These are phyloP conservation scores for Argentina silus DNA, from an alignment of 2,797 vertebrate species.

Conservation along the genomic window DNA sequence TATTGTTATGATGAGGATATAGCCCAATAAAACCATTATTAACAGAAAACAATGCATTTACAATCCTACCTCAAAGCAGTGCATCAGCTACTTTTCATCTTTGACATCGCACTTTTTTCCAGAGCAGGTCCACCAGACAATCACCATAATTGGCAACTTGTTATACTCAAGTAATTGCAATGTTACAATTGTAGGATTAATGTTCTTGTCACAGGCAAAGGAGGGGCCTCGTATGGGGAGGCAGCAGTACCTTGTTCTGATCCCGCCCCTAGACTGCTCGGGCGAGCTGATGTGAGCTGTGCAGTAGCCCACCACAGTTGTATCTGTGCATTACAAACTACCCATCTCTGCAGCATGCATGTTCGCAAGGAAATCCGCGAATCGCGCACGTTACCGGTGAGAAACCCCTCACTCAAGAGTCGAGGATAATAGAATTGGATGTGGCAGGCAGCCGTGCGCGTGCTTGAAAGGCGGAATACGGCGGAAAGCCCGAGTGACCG, in stretches of 20 bases:
- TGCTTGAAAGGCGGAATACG: slow-evolving; percentile 33
- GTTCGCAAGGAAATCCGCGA: slow-evolving; percentile 73
- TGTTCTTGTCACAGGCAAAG: slow-evolving; percentile 46
- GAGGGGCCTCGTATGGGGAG: slow-evolving; percentile 60
- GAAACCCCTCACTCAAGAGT: slow-evolving; percentile 66
- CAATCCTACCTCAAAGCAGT: slow-evolving; percentile 45
- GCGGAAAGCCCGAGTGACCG: slow-evolving; percentile 39
- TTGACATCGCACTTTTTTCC: slow-evolving; percentile 20
- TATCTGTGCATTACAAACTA: slow-evolving; percentile 29
- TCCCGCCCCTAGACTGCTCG: slow-evolving; percentile 67
- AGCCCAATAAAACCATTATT: slow-evolving; percentile 57
- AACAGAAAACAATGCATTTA: slow-evolving; percentile 55
- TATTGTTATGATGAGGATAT: slow-evolving; percentile 52
- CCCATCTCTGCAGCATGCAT: slow-evolving; percentile 74
- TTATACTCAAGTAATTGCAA: too few species aligned
- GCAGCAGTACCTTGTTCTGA: slow-evolving; percentile 55
- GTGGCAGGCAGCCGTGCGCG: slow-evolving; percentile 66
- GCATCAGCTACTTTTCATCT: slow-evolving; percentile 46
- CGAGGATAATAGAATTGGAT: slow-evolving; percentile 74
- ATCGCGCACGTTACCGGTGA: slow-evolving; percentile 68
- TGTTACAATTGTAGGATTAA: not conserved
- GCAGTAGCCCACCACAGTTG: slow-evolving; percentile 65
- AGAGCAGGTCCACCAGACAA: too few species aligned
- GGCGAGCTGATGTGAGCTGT: slow-evolving; percentile 61
- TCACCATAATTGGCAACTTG: too few species aligned